Conservation (phyloP, 2,113 vertebrate genomes). For the Platysteira castanea region DNA sequence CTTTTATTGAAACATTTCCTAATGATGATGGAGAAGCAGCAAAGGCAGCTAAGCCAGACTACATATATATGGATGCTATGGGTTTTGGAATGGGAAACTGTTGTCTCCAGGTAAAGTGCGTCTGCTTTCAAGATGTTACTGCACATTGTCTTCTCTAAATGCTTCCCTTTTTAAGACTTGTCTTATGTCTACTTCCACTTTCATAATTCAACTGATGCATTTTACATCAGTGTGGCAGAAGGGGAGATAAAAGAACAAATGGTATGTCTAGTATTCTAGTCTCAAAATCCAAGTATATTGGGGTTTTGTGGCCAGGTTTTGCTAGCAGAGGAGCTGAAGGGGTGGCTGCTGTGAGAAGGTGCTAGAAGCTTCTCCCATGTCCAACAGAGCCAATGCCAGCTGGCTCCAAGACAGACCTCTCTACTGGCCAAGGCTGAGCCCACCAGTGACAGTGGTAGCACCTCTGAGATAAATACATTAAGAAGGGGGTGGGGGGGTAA, state of each 20-base stretch:
- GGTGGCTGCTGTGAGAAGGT: not conserved
- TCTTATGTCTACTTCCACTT: not conserved
- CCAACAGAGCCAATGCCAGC: not conserved
- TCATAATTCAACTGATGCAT: not conserved
- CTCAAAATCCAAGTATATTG: not conserved
- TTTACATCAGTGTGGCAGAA: not conserved
- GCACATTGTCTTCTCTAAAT: not conserved
- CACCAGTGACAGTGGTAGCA: not conserved
- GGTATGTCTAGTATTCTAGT: not conserved
- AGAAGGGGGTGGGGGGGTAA: not conserved
- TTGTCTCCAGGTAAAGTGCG: conserved; percentile 88
- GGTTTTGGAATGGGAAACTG: conserved; percentile 99
- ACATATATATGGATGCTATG: conserved; percentile 98
- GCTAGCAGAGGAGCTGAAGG: not conserved
- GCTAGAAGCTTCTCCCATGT: not conserved
- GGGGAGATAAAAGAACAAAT: not conserved
- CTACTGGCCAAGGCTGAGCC: not conserved
- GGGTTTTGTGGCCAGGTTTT: not conserved
- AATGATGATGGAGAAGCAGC: conserved; percentile 86
- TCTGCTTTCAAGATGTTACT: not conserved
- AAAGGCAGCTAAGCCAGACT: conserved; percentile 83
- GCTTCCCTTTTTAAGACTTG: not conserved
- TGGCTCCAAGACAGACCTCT: not conserved
- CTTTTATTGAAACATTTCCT: conserved; percentile 88
- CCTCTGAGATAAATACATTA: not conserved